Evolutionary conservation across 2,113 vertebrate genomes (phyloP), one percentile per base, ranked within the genome.

Genomic region (Lagopus muta): DNA sequence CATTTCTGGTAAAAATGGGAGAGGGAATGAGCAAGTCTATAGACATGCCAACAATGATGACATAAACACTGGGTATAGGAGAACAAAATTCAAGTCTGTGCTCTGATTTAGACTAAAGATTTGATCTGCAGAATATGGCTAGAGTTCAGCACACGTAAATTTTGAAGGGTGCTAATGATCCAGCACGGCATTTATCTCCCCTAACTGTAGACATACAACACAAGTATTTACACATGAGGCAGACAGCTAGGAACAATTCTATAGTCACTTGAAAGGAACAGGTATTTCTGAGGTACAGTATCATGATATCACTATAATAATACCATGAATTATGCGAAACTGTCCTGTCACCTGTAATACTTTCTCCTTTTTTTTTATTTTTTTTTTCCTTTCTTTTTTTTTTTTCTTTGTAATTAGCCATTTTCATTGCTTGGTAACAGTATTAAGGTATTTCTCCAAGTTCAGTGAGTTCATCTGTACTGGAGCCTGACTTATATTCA

Each of bases 391-490:
- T 90, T 81, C 71, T 83, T 54, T 66, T 88, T 84, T 90, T 88
- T 28, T 38, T 88, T 78, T 75, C 84, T 84, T 84, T 91, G 74
- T 70, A 84, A 75, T 92, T 87, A 92, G 19, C 32, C 74, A 69
- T 86, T 87, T 89, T 32, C n/a, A 69, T 84, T 62, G 69, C 8
- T 0, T 1, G 1, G 2, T 89, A 84, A 27, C 2, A 85, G 73
- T 94, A 48, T 70, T 76, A 69, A 82, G 45, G 43, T 90, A 89
- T 40, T 86, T 84, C 40, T 86, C 43, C 66, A 87, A 58, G n/a
- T 58, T 90, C 57, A 58, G 22, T 76, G 73, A 70, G 62, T 86
- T 94, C 27, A n/a, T 82, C 27, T 74, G 93, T 82, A 30, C 47
- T 79, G 45, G 57, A 95, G 28, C 72, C 62, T 74, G 72, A 34